Conservation (phyloP, 1,140 invertebrate genomes). For the Alviniconcha marisindica region DNA sequence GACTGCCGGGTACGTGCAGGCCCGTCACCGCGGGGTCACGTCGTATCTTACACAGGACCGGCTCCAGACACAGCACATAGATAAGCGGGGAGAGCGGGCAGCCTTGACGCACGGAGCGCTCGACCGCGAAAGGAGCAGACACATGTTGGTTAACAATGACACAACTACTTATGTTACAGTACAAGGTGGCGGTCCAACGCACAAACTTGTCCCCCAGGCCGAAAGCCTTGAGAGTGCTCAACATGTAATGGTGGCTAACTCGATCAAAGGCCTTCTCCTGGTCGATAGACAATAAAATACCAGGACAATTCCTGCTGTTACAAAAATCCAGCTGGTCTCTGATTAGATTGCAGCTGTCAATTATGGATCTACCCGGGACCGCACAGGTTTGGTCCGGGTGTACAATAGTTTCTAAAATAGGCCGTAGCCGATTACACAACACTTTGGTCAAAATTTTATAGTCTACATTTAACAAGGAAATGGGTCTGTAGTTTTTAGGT, state of each 20-base stretch:
- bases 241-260: conserved; percentile 36
- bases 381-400: conserved; percentile 45
- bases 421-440: conserved; percentile 30
- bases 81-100: conserved; percentile 70
- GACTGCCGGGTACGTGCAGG: neutral
- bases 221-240: conserved; percentile 17
- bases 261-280: conserved; percentile 43
- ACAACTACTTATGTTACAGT: neutral
- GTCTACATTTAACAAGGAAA: conserved; percentile 47
- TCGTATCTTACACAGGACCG: conserved; percentile 41
- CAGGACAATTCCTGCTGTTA: conserved; percentile 18
- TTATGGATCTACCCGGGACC: conserved; percentile 38
- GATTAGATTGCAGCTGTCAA: conserved; percentile 44
- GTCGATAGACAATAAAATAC: conserved; percentile 33
- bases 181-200: conserved; percentile 42
- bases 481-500: conserved; percentile 48
- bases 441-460: conserved; percentile 44
- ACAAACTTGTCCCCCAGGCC: conserved; percentile 43
- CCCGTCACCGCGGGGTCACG: neutral
- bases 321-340: conserved; percentile 45
- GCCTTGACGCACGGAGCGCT: conserved; percentile 70
- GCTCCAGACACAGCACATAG: conserved; percentile 74
- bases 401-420: conserved; percentile 19
- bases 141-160: conserved; percentile 40
- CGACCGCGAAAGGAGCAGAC: conserved; percentile 56